phyloP scores from a whole-genome alignment of 2,888 invertebrate genomes.

The Myopa tessellatipennis region DNA sequence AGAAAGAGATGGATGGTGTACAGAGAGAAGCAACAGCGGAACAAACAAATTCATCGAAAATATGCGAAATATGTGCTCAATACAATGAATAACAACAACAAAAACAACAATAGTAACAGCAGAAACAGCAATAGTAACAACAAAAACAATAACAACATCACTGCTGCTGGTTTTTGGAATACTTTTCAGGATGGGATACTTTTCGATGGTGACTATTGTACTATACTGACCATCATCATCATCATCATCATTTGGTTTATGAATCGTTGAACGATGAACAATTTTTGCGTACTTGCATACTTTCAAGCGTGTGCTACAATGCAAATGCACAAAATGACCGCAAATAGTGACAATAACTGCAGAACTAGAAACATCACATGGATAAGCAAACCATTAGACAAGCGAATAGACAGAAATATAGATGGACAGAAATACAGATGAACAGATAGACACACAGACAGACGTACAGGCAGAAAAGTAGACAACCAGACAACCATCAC shows the following conservation, averaged over 20 bases:
- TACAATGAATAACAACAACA: slow-evolving; percentile 5
- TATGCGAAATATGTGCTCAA: slow-evolving; percentile 26
- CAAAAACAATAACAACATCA: not conserved
- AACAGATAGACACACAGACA: not conserved
- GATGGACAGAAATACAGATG: not conserved
- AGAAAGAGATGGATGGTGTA: not conserved
- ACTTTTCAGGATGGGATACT: not conserved
- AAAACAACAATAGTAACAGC: not conserved
- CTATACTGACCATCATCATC: not conserved
- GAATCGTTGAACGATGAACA: not conserved
- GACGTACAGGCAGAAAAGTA: not conserved
- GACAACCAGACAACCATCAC: not conserved
- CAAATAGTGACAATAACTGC: not conserved
- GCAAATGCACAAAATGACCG: not conserved
- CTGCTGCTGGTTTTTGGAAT: not conserved
- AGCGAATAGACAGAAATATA: not conserved
- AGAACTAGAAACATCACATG: not conserved
- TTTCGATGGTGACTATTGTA: no score
- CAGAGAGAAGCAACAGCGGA: not conserved
- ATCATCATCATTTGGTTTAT: not conserved
- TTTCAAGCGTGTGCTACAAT: slow-evolving; percentile 20
- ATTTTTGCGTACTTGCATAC: slow-evolving; percentile 19
- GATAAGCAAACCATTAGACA: not conserved
- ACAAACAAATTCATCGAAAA: slow-evolving; percentile 18
- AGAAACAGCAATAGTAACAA: slow-evolving; percentile 9